These are phyloP conservation scores for Eidolon dupreanum DNA, from an alignment of 2,797 vertebrate genomes.

Conservation along the genomic window DNA sequence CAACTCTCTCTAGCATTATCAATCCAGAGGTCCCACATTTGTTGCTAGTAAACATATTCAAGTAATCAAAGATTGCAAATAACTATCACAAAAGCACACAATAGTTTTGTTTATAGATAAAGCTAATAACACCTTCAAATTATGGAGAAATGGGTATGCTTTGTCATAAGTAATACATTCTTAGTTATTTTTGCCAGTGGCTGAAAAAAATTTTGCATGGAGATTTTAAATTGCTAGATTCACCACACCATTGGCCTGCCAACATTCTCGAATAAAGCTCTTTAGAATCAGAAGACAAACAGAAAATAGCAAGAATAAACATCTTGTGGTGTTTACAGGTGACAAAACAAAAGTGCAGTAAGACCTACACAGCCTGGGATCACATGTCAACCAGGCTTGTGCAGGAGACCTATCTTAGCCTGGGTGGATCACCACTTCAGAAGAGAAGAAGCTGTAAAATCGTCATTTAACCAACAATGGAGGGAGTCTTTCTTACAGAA, in stretches of 20 bases:
- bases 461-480: background rate
- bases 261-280: background rate
- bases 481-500: background rate
- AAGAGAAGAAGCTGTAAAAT: background rate
- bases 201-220: background rate
- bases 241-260: background rate
- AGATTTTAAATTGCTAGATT: background rate
- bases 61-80: background rate
- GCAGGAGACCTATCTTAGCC: background rate
- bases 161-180: background rate
- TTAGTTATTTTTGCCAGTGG: constrained; percentile 32
- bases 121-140: background rate
- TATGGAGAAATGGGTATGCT: background rate
- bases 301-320: background rate
- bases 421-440: background rate
- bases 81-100: background rate
- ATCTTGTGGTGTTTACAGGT: background rate
- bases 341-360: background rate
- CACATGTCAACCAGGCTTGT: background rate
- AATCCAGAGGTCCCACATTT: background rate
- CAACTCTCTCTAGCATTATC: background rate
- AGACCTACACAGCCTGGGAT: background rate
- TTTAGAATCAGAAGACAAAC: background rate
- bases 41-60: background rate
- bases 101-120: background rate